Percentiles rank a stretch among this genome's conserved stretches.
Evolutionary conservation across 2,797 vertebrate genomes (phyloP).

Genomic region (Propithecus perrieri): DNA sequence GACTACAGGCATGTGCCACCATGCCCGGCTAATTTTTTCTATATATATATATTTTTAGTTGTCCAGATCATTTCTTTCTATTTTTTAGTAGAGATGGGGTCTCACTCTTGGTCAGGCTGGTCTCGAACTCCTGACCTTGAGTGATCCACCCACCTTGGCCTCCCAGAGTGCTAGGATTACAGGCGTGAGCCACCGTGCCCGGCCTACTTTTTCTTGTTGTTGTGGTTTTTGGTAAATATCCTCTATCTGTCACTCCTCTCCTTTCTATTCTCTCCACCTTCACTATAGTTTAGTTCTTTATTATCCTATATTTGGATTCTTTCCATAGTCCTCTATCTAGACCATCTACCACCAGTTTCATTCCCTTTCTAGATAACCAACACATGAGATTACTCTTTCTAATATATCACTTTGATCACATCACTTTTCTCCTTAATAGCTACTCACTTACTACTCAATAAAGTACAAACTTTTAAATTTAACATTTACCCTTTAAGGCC

Average conservation of each 20-base stretch:
- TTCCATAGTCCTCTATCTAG: not conserved
- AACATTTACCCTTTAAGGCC: not conserved
- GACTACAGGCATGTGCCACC: too few species aligned
- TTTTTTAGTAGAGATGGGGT: too few species aligned
- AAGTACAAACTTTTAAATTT: slow-evolving; percentile 3
- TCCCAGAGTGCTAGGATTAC: too few species aligned
- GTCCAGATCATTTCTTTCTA: too few species aligned
- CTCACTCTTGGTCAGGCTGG: too few species aligned
- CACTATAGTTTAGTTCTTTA: not conserved
- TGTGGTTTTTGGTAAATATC: not conserved
- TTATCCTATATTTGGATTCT: not conserved
- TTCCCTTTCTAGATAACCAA: not conserved
- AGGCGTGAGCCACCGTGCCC: too few species aligned
- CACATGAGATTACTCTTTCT: not conserved
- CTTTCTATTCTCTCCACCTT: not conserved
- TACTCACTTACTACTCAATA: not conserved
- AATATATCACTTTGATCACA: not conserved
- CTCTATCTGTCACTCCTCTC: not conserved
- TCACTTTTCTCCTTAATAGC: not conserved
- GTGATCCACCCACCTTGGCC: too few species aligned
- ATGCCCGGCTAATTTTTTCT: too few species aligned
- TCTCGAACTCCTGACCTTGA: too few species aligned
- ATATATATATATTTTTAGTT: too few species aligned
- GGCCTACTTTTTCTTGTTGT: not conserved
- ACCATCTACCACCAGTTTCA: not conserved